Evolutionary conservation across 2,888 invertebrate genomes (phyloP).

Genomic region (Eugnorisma glareosa): DNA sequence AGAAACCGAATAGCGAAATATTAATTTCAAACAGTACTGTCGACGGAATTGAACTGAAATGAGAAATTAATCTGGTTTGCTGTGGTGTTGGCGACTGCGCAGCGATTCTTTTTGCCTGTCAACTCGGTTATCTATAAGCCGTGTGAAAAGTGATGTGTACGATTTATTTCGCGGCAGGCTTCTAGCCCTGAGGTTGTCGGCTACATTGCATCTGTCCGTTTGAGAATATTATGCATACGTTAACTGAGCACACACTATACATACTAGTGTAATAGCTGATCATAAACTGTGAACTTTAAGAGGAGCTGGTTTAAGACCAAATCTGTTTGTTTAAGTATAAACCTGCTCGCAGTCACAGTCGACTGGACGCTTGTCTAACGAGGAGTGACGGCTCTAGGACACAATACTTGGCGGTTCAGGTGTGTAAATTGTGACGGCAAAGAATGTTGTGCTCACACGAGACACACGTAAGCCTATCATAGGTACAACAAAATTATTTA

Average conservation of each 20-base stretch:
- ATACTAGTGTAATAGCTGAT: slow-evolving; percentile 21
- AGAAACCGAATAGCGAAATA: slow-evolving; percentile 72
- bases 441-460: slow-evolving; percentile 64
- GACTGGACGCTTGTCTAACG: slow-evolving; percentile 75
- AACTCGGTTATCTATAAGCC: slow-evolving; percentile 67
- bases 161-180: slow-evolving; percentile 82
- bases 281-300: slow-evolving; percentile 67
- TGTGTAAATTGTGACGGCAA: slow-evolving; percentile 72
- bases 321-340: slow-evolving; percentile 49
- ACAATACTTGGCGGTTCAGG: slow-evolving; percentile 78
- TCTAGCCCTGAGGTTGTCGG: slow-evolving; percentile 75
- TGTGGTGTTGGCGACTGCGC: slow-evolving; percentile 67
- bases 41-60: slow-evolving; percentile 71
- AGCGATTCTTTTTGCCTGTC: slow-evolving; percentile 71
- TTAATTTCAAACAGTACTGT: slow-evolving; percentile 69
- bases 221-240: slow-evolving; percentile 77
- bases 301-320: slow-evolving; percentile 55
- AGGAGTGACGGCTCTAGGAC: slow-evolving; percentile 81
- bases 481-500: slow-evolving; percentile 39
- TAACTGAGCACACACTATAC: slow-evolving; percentile 61
- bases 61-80: slow-evolving; percentile 74
- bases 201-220: slow-evolving; percentile 77
- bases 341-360: slow-evolving; percentile 71
- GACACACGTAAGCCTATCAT: slow-evolving; percentile 47
- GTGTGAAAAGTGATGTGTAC: slow-evolving; percentile 67